Evolutionary conservation across 2,113 vertebrate genomes (phyloP), one percentile per base, ranked within the genome.

Genomic region (Coturnix japonica): DNA sequence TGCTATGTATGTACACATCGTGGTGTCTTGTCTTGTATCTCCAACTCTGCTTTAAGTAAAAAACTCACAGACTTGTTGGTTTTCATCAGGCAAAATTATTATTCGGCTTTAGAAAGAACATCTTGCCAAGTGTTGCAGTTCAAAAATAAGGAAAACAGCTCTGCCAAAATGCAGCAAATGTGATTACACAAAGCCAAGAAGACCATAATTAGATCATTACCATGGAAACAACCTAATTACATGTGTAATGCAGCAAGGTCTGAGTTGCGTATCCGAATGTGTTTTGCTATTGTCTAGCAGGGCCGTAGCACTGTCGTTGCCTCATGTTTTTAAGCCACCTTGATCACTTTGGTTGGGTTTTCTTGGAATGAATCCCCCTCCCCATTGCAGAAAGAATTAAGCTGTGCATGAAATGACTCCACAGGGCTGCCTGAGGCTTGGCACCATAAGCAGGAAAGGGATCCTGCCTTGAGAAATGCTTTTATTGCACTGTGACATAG

Each of bases 171-270:
- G 97, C 92, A 97, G 97, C 95, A 98, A 98, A 98, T 98, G 97
- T 98, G 97, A 98, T 98, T 98, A 97, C 95, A 97, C 97, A 97
- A 97, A 97, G 96, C 97, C 96, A 97, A 97, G 97, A 97, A 96
- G 97, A 97, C 97, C 97, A 95, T 98, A 98, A 98, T 98, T 98
- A 98, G 98, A 98, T 97, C 97, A 98, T 98, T 98, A 97, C 97
- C 98, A 98, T 98, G 97, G 98, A 97, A 98, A 98, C 98, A 98
- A 98, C 98, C 97, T 98, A 98, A 98, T 98, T 98, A 97, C 97
- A 98, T 97, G 97, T 97, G 97, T 97, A 97, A 97, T 97, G 97
- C 97, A 97, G 96, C 69, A 88, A 97, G 96, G 93, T 95, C 96
- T 97, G 95, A 97, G 95, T 92, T 95, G 94, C 85, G 67, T 96